Evolutionary conservation across 2,888 invertebrate species (phyloP).

Genomic region (Drosophila melanosoma): DNA sequence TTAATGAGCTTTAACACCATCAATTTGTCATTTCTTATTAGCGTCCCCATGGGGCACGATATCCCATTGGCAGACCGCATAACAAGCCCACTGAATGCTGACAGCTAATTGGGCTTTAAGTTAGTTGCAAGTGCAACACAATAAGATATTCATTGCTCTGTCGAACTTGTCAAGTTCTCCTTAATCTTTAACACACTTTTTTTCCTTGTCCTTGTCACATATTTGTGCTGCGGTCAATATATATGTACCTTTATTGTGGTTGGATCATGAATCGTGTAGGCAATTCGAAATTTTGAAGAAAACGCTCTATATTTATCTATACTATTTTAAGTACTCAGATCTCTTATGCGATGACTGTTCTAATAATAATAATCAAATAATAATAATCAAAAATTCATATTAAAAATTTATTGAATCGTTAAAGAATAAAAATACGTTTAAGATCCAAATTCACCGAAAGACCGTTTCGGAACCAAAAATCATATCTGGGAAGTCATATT

Average conservation of each 20-base stretch:
- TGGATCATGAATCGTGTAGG: background rate
- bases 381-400: background rate
- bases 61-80: constrained; percentile 10
- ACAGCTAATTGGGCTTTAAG: constrained; percentile 39
- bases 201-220: background rate
- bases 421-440: too few relatives aligned
- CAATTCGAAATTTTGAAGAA: background rate
- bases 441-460: background rate
- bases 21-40: constrained; percentile 84
- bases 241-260: background rate
- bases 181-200: background rate
- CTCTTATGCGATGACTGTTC: background rate
- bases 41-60: constrained; percentile 60
- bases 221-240: constrained; percentile 5
- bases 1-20: constrained; percentile 83
- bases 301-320: background rate
- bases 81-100: constrained; percentile 23
- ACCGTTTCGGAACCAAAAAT: background rate
- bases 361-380: background rate
- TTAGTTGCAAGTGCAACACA: constrained; percentile 31
- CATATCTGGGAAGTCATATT: background rate
- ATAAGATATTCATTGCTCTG: constrained; percentile 13
- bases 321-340: background rate
- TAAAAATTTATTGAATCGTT: too few relatives aligned
- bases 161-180: background rate